Evolutionary conservation across 2,797 vertebrate genomes (phyloP).

Genomic region (Micrastur ruficollis): DNA sequence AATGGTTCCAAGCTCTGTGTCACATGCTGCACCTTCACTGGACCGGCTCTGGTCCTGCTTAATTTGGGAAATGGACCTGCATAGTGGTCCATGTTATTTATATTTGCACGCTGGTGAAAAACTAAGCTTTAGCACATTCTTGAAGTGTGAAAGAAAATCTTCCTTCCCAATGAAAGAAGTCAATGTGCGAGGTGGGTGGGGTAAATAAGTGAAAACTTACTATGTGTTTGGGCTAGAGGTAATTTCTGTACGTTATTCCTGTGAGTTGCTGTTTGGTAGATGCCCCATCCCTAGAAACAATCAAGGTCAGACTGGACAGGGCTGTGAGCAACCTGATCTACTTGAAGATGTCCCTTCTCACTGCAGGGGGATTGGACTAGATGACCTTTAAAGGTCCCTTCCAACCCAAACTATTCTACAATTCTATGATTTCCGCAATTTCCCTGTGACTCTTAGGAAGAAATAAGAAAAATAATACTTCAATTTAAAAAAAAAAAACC

Average conservation of each 20-base stretch:
- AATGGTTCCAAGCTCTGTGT: not conserved
- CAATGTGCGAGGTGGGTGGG: rapidly evolving
- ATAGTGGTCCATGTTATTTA: not conserved
- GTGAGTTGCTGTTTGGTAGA: not conserved
- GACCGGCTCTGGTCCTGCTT: not conserved
- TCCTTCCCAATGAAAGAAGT: not conserved
- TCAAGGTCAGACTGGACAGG: not conserved
- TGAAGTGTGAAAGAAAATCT: not conserved
- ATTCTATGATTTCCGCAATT: not conserved
- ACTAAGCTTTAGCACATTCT: not conserved
- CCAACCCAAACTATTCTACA: not conserved
- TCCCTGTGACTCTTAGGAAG: not conserved
- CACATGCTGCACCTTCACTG: not conserved
- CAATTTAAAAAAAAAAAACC: not conserved
- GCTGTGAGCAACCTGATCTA: not conserved
- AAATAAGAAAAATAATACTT: not conserved
- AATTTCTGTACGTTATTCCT: not conserved
- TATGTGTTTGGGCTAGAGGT: not conserved
- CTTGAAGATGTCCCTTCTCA: not conserved
- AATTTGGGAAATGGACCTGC: not conserved
- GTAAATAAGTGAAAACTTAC: not conserved
- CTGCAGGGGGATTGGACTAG: not conserved
- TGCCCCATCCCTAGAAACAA: not conserved
- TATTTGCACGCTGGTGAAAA: not conserved
- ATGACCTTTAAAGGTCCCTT: not conserved